These are phyloP conservation scores for Chelonia mydas DNA, from an alignment of 2,797 vertebrate species.

Conservation along the genomic window DNA sequence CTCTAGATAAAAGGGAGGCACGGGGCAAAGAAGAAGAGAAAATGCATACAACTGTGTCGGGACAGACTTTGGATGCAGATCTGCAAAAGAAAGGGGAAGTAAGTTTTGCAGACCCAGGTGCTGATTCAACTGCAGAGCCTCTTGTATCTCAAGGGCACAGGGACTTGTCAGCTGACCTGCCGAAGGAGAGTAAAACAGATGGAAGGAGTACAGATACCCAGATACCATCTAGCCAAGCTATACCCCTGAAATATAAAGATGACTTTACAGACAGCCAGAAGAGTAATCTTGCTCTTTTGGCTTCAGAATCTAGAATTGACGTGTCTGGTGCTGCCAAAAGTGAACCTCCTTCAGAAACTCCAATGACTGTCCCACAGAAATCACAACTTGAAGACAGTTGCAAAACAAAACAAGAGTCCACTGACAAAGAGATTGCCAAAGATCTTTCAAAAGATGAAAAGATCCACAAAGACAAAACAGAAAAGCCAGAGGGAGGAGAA, in stretches of 20 bases:
- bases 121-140: constrained; percentile 58
- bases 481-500: constrained; percentile 42
- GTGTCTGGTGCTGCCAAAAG: constrained; percentile 64
- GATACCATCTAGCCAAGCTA: constrained; percentile 60
- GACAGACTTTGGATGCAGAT: constrained; percentile 45
- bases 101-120: constrained; percentile 44
- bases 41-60: constrained; percentile 53
- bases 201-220: constrained; percentile 72
- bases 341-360: constrained; percentile 61
- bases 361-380: constrained; percentile 48
- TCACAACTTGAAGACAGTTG: constrained; percentile 60
- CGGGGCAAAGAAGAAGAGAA: constrained; percentile 71
- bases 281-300: constrained; percentile 66
- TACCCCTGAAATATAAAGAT: constrained; percentile 69
- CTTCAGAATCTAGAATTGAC: constrained; percentile 47
- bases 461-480: constrained; percentile 42
- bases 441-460: constrained; percentile 67
- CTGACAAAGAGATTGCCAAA: constrained; percentile 72
- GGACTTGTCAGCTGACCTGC: constrained; percentile 74
- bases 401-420: constrained; percentile 55
- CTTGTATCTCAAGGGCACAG: constrained; percentile 68
- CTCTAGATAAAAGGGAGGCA: constrained; percentile 66
- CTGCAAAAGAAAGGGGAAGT: constrained; percentile 59
- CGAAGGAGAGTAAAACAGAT: constrained; percentile 63
- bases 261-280: constrained; percentile 67